Evolutionary conservation across 2,797 vertebrate genomes (phyloP).

Genomic region (Gephyroberyx darwinii): DNA sequence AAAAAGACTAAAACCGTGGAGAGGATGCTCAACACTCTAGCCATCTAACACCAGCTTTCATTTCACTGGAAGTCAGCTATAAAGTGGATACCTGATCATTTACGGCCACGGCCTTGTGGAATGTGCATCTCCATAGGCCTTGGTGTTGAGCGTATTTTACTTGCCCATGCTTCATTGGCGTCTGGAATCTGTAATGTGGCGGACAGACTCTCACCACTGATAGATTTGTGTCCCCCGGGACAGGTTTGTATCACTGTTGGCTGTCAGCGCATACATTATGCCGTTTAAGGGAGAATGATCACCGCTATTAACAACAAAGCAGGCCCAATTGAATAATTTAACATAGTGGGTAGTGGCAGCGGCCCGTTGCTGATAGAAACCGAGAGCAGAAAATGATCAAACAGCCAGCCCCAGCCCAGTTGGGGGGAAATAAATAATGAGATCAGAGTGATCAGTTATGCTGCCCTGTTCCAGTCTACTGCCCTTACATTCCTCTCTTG

Average conservation of each 20-base stretch:
- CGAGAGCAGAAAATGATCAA: slow-evolving; percentile 63
- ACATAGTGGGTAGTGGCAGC: slow-evolving; percentile 55
- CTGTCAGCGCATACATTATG: slow-evolving; percentile 78
- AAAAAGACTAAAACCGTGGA: neutral
- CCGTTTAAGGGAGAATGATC: slow-evolving; percentile 81
- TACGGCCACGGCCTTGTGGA: slow-evolving; percentile 59
- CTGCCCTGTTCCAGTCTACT: slow-evolving; percentile 32
- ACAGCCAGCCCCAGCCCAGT: slow-evolving; percentile 46
- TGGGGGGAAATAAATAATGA: slow-evolving; percentile 63
- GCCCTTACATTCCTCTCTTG: slow-evolving; percentile 41
- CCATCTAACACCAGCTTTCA: slow-evolving; percentile 40
- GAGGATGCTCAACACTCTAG: neutral
- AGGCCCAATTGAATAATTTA: slow-evolving; percentile 80
- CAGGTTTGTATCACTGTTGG: slow-evolving; percentile 72
- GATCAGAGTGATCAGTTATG: slow-evolving; percentile 63
- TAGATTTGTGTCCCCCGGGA: slow-evolving; percentile 73
- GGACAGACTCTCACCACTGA: slow-evolving; percentile 61
- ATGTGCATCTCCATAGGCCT: slow-evolving; percentile 33
- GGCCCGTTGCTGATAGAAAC: slow-evolving; percentile 67
- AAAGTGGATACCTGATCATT: slow-evolving; percentile 46
- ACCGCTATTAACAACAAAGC: slow-evolving; percentile 80
- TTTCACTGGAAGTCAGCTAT: slow-evolving; percentile 16
- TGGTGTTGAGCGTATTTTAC: slow-evolving; percentile 63
- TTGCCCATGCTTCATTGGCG: slow-evolving; percentile 57
- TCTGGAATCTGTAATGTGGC: slow-evolving; percentile 63